phyloP scores from a whole-genome alignment of 2,113 vertebrate genomes.

The Corynorhinus townsendii region DNA sequence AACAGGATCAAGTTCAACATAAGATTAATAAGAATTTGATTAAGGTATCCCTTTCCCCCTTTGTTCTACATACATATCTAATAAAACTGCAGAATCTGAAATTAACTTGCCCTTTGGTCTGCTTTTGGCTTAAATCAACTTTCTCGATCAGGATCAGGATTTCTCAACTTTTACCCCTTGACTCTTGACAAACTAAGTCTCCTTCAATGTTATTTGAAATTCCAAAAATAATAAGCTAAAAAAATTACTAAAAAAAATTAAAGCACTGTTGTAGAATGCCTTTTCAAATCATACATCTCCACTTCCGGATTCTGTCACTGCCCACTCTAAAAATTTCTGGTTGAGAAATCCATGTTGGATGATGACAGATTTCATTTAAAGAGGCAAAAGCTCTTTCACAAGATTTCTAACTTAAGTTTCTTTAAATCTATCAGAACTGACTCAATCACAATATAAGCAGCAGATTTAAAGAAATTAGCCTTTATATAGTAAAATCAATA shows the following conservation, averaged over 20 bases:
- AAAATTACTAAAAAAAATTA: background rate
- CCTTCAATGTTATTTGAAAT: background rate
- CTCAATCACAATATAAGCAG: background rate
- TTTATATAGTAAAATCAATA: constrained; percentile 11
- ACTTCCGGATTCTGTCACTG: background rate
- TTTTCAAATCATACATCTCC: background rate
- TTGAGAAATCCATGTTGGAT: background rate
- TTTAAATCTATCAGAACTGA: background rate
- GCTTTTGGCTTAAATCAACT: background rate
- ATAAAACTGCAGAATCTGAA: constrained; percentile 1
- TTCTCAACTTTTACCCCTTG: constrained; percentile 32
- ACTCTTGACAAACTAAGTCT: constrained; percentile 3
- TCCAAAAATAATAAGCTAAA: constrained; percentile 26
- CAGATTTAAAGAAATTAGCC: background rate
- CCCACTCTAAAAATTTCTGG: background rate
- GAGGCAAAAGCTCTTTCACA: background rate
- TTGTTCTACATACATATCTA: background rate
- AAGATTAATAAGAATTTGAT: background rate
- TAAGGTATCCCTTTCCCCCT: background rate
- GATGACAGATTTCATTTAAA: background rate
- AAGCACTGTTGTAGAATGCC: background rate
- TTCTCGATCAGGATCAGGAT: background rate
- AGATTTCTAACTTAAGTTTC: background rate
- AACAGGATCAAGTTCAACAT: background rate
- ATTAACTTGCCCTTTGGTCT: constrained; percentile 25